Evolutionary conservation across 2,888 invertebrate species (phyloP), one percentile per base, ranked within the genome.

Genomic region (Cetonia aurata): DNA sequence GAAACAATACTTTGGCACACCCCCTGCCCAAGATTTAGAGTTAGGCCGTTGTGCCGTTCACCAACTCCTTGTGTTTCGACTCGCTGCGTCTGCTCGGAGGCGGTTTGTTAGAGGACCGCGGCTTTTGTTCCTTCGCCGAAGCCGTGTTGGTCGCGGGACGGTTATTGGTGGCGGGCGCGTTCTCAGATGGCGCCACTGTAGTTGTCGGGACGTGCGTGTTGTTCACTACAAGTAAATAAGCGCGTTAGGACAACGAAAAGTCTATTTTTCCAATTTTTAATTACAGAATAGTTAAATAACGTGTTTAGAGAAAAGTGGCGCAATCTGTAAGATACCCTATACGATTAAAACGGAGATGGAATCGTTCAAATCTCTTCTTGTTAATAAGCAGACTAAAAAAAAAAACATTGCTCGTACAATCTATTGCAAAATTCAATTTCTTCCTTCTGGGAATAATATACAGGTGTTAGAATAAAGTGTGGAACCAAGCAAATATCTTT

Each of bases 31-130:
- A n/a, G 2, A 13, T 19, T 25, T 25, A 25, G 25, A 48, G 48
- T 68, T 71, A 88, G 83, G 88, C 82, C 69, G 83, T 86, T 77
- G 90, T 88, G 86, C 91, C 91, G 85, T 91, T 91, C 77, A 91
- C 88, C 84, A 91, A 86, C 82, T 89, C 86, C 85, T 89, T 90
- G 77, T 88, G 85, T 85, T 86, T 86, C 10, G 77, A 73, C 67
- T 80, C 81, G 67, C 73, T 77, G 46, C 83, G 79, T 46, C 82
- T 81, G 79, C 83, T 72, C 79, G 83, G 78, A 3, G 83, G 82
- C 56, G 81, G 82, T 72, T 80, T 80, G 74, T 78, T 83, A 4
- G 25, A 25, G 48, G 79, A 71, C 69, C 83, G 80, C 41, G 74
- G 74, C 75, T 82, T 81, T 25, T 75, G 80, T 73, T 83, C 82